Conservation (phyloP, 2,113 vertebrate species). For the Pseudopipra pipra region DNA sequence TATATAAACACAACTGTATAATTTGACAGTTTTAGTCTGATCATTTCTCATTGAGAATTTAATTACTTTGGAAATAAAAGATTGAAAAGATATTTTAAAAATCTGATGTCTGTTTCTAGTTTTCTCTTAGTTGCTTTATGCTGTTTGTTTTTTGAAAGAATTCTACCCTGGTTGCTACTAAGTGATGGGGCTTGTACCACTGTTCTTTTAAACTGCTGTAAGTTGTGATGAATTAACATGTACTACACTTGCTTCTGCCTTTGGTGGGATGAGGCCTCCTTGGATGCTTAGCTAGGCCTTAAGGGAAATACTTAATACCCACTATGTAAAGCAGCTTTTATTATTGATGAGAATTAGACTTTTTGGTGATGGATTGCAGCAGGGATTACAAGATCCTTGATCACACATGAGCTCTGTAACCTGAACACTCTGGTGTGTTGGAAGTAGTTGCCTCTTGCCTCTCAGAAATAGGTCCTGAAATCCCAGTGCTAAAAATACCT, state of each 20-base stretch:
- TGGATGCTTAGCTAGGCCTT: background rate
- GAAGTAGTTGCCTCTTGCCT: background rate
- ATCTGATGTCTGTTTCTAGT: background rate
- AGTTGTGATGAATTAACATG: background rate
- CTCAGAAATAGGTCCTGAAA: background rate
- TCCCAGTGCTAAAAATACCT: background rate
- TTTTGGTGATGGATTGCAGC: background rate
- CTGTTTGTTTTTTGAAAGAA: background rate
- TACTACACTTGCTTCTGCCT: background rate
- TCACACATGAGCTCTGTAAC: constrained; percentile 10
- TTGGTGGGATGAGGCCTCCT: background rate
- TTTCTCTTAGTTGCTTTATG: background rate
- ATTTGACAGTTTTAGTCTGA: background rate
- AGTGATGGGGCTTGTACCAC: background rate
- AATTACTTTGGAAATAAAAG: background rate
- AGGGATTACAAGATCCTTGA: background rate
- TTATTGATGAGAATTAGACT: background rate
- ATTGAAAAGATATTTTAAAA: background rate
- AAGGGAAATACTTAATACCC: background rate
- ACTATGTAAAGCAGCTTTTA: background rate
- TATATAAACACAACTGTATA: background rate
- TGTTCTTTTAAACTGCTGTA: background rate
- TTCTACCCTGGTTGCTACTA: background rate
- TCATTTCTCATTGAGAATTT: background rate
- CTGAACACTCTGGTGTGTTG: background rate